A percentile compares a stretch with the other conserved stretches of the same genome.
Conservation (phyloP, 2,888 invertebrate genomes). For the Entomobrya proxima region DNA sequence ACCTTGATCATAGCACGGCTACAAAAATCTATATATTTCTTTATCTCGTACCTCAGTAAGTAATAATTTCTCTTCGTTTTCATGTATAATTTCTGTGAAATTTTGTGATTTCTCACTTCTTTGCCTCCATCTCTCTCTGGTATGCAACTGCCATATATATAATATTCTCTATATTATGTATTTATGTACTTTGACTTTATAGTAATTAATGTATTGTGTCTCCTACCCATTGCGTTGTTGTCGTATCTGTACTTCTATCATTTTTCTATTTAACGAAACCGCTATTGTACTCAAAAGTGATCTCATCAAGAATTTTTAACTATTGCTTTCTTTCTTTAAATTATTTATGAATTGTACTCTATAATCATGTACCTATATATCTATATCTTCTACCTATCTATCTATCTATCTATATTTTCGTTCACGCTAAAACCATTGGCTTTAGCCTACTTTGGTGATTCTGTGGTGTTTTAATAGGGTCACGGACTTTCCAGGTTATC, state of each 20-base stretch:
- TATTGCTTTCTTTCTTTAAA: constrained; percentile 30
- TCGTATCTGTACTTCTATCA: constrained; percentile 23
- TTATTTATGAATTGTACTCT: not conserved
- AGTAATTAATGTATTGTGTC: constrained; percentile 50
- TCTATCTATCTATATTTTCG: constrained; percentile 42
- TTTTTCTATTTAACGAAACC: constrained; percentile 1
- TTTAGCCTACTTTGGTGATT: constrained; percentile 68
- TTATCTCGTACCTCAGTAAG: not conserved
- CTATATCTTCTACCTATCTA: constrained; percentile 13
- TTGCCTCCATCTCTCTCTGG: constrained; percentile 16
- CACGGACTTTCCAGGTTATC: constrained; percentile 67
- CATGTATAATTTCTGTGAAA: constrained; percentile 9
- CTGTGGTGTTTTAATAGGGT: constrained; percentile 69
- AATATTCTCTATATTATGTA: constrained; percentile 28
- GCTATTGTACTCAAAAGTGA: constrained; percentile 28
- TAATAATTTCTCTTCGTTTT: not conserved
- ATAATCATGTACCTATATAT: constrained; percentile 30
- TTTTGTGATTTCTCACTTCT: not conserved
- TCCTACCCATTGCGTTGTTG: constrained; percentile 25
- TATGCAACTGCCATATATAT: constrained; percentile 14
- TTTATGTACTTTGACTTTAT: constrained; percentile 13
- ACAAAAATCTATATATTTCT: not conserved
- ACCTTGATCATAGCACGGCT: constrained; percentile 8
- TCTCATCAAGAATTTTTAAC: not conserved
- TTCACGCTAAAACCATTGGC: constrained; percentile 53